phyloP scores from a whole-genome alignment of 2,888 invertebrate species.

The Aphodius granarius region DNA sequence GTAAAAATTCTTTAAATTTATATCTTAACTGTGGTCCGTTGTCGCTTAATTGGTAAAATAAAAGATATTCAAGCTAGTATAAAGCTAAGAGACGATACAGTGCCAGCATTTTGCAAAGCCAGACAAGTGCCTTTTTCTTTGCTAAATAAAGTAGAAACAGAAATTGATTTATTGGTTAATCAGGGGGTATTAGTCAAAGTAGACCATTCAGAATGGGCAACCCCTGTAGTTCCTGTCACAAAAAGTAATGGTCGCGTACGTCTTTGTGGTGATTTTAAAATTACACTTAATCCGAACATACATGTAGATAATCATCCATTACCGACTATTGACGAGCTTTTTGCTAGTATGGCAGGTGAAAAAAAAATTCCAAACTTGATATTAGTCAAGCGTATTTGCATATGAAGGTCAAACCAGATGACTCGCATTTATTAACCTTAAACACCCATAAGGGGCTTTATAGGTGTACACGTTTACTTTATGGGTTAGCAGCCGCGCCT shows the following conservation, averaged over 20 bases:
- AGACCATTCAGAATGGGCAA: too few relatives aligned
- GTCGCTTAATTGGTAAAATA: too few relatives aligned
- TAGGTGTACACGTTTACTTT: too few relatives aligned
- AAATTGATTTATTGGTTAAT: too few relatives aligned
- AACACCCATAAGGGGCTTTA: conserved; percentile 44
- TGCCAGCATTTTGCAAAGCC: conserved; percentile 29
- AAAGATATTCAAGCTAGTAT: conserved; percentile 25
- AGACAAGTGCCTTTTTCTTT: conserved; percentile 29
- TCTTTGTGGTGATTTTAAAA: too few relatives aligned
- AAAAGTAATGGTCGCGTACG: too few relatives aligned
- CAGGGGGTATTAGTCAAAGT: too few relatives aligned
- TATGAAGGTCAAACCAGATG: conserved; percentile 40
- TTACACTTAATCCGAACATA: too few relatives aligned
- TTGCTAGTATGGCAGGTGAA: conserved; percentile 35
- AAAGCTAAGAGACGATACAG: conserved; percentile 24
- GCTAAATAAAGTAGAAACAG: too few relatives aligned
- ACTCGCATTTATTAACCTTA: conserved; percentile 41
- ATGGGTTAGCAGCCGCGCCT: too few relatives aligned
- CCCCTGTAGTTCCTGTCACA: too few relatives aligned
- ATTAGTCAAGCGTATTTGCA: conserved; percentile 43
- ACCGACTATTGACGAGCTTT: conserved; percentile 33
- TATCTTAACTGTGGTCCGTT: not conserved
- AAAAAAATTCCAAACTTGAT: conserved; percentile 35
- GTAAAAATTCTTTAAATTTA: not conserved
- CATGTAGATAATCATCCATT: conserved; percentile 37